These are phyloP conservation scores for Cochlearius cochlearius DNA, from an alignment of 2,113 vertebrate genomes.

Conservation along the genomic window DNA sequence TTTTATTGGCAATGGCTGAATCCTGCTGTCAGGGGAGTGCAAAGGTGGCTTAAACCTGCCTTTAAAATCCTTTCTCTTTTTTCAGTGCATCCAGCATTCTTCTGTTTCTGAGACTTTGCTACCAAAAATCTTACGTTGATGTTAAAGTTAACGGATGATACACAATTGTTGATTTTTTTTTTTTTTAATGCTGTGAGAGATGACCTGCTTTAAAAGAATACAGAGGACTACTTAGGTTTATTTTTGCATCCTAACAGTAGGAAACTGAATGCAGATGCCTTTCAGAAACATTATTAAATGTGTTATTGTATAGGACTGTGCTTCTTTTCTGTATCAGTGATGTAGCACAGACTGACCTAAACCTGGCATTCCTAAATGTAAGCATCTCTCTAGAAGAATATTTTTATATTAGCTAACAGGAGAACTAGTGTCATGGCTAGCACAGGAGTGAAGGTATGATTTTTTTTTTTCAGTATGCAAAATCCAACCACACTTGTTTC, in stretches of 20 bases:
- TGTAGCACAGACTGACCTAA: neutral
- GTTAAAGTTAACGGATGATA: neutral
- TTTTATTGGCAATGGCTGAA: neutral
- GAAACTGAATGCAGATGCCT: neutral
- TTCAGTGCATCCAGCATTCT: neutral
- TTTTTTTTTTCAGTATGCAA: neutral
- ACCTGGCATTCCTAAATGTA: neutral
- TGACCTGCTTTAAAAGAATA: neutral
- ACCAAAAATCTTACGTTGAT: neutral
- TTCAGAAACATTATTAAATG: neutral
- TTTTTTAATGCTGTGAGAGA: neutral
- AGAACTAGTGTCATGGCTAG: neutral
- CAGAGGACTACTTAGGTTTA: neutral
- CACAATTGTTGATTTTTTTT: neutral
- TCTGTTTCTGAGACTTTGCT: neutral
- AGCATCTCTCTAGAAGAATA: neutral
- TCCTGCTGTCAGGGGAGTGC: neutral
- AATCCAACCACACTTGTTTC: neutral
- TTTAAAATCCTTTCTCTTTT: neutral
- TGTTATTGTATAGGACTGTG: neutral
- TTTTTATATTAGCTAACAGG: neutral
- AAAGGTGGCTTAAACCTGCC: neutral
- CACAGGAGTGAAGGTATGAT: neutral
- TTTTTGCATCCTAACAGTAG: neutral
- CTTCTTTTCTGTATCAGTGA: neutral